Conservation (phyloP, 2,797 vertebrate genomes). For the Coracias cyanogaster region DNA sequence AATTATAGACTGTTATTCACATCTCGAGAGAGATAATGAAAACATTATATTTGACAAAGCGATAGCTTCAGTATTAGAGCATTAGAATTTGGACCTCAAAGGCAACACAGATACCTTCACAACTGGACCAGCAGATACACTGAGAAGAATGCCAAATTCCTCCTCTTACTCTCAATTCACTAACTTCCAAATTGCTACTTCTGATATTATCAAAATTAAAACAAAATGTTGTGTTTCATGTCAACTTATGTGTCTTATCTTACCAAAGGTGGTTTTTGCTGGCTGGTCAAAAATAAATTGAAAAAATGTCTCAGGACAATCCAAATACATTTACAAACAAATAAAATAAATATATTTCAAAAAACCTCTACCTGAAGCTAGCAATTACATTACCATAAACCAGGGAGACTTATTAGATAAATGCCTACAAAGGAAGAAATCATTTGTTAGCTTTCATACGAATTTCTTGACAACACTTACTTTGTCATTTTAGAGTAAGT, state of each 20-base stretch:
- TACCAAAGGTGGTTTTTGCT: not conserved
- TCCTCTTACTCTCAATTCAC: not conserved
- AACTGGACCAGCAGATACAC: not conserved
- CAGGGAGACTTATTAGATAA: not conserved
- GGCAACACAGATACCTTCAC: not conserved
- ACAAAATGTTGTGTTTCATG: not conserved
- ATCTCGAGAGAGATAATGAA: not conserved
- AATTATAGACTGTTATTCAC: not conserved
- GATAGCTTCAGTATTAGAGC: not conserved
- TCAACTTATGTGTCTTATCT: not conserved
- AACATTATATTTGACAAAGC: not conserved
- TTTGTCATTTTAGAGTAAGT: slow-evolving; percentile 23
- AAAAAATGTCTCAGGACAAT: not conserved
- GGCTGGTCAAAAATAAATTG: not conserved
- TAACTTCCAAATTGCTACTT: not conserved
- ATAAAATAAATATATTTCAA: not conserved
- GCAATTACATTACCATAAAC: not conserved
- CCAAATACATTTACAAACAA: not conserved
- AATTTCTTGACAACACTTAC: not conserved
- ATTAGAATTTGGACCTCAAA: not conserved
- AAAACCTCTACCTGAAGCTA: not conserved
- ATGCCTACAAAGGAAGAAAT: not conserved
- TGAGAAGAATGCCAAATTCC: not conserved
- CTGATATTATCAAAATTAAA: not conserved
- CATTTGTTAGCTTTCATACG: not conserved